Evolutionary conservation across 2,113 vertebrate species (phyloP).

Genomic region (Conger conger): DNA sequence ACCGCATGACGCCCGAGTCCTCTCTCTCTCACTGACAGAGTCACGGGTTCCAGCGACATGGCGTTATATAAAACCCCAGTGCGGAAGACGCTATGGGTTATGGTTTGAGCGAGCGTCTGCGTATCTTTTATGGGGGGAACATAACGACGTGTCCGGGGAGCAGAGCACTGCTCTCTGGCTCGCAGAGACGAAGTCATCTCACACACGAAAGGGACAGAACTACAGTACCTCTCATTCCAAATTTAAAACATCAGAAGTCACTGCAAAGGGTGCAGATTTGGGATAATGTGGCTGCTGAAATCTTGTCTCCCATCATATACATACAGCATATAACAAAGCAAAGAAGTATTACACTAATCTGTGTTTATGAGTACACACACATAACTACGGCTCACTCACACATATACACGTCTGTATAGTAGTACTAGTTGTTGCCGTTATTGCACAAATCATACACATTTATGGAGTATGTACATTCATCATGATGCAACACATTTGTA

Average conservation of each 20-base stretch:
- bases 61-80: not conserved
- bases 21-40: not conserved
- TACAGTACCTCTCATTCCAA: not conserved
- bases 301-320: no score
- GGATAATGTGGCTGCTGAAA: no score
- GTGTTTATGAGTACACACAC: no score
- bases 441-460: no score
- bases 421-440: no score
- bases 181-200: not conserved
- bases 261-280: not conserved
- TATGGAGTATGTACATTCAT: no score
- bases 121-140: slow-evolving; percentile 39
- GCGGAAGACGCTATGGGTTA: not conserved
- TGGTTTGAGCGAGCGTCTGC: slow-evolving; percentile 2
- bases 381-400: no score
- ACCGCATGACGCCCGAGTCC: not conserved
- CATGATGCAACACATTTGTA: no score
- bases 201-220: not conserved
- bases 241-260: not conserved
- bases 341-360: no score
- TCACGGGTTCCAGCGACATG: not conserved
- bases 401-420: no score
- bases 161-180: slow-evolving; percentile 35
- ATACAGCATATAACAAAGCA: no score
- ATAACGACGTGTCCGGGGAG: slow-evolving; percentile 46